These are phyloP conservation scores for Euplexia lucipara DNA, from an alignment of 2,888 invertebrate species.

Conservation along the genomic window DNA sequence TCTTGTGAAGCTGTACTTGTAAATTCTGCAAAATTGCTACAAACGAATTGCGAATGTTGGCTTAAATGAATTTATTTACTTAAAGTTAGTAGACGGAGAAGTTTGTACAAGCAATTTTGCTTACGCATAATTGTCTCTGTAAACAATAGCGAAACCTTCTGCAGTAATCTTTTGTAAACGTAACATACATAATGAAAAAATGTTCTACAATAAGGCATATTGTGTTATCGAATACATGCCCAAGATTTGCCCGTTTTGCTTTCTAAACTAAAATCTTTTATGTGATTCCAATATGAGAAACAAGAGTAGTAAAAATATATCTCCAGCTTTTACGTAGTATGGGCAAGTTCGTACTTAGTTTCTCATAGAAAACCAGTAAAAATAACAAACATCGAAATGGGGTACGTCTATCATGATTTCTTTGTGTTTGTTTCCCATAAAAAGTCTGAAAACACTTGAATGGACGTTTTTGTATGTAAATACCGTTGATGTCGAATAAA, in stretches of 20 bases:
- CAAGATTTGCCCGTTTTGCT: constrained; percentile 6
- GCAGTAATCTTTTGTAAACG: constrained; percentile 20
- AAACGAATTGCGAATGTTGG: constrained; percentile 26
- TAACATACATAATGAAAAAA: not conserved
- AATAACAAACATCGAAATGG: constrained; percentile 34
- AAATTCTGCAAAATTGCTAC: constrained; percentile 32
- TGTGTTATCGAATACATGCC: not conserved
- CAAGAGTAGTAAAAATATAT: constrained; percentile 4
- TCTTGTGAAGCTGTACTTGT: constrained; percentile 24
- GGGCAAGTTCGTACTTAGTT: constrained; percentile 2
- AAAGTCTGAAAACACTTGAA: constrained; percentile 45
- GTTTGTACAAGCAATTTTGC: constrained; percentile 11
- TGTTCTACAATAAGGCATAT: constrained; percentile 2
- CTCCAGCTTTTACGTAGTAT: constrained; percentile 6
- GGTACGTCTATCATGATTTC: constrained; percentile 33
- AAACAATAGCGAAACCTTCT: constrained; percentile 20
- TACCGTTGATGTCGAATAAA: constrained; percentile 62
- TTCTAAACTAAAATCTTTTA: constrained; percentile 4
- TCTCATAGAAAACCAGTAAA: constrained; percentile 25
- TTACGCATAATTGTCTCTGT: constrained; percentile 20
- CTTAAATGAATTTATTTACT: constrained; percentile 20
- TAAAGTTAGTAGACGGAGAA: constrained; percentile 16
- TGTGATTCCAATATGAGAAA: not conserved
- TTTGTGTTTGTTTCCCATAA: constrained; percentile 48
- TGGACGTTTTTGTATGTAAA: constrained; percentile 59